phyloP scores from a whole-genome alignment of 2,113 vertebrate species.

The Vicugna pacos region DNA sequence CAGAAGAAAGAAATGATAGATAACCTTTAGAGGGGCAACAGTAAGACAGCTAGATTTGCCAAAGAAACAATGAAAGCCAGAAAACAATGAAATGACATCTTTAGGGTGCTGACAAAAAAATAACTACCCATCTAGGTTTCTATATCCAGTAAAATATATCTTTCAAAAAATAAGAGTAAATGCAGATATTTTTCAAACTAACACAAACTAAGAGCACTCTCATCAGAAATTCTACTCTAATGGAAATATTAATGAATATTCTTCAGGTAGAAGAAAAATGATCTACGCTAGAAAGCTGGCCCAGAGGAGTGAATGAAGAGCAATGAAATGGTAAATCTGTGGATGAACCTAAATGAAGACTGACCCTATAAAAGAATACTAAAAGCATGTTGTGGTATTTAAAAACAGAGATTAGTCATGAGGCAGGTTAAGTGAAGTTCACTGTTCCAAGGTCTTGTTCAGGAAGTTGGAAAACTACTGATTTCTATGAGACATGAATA shows the following conservation, averaged over 20 bases:
- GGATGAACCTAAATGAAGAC: neutral
- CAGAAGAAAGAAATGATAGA: neutral
- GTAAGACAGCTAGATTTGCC: slow-evolving; percentile 14
- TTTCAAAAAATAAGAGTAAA: slow-evolving; percentile 22
- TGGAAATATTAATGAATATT: neutral
- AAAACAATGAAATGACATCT: neutral
- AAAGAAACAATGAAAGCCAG: neutral
- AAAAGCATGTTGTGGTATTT: neutral
- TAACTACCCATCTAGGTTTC: neutral
- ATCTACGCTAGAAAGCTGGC: neutral
- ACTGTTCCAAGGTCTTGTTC: neutral
- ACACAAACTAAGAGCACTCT: neutral
- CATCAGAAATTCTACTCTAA: neutral
- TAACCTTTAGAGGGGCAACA: neutral
- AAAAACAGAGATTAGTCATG: neutral
- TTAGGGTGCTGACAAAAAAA: neutral
- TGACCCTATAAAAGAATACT: neutral
- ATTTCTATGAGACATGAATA: neutral
- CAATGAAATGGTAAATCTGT: neutral
- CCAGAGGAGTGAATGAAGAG: neutral
- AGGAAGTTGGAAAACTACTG: neutral
- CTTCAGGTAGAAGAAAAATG: slow-evolving; percentile 16
- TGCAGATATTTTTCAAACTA: slow-evolving; percentile 17
- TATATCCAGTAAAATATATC: neutral
- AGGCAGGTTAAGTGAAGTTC: neutral